Base-by-base conservation (phyloP, 2,797 vertebrate genomes). In the Sciurus carolinensis region DNA sequence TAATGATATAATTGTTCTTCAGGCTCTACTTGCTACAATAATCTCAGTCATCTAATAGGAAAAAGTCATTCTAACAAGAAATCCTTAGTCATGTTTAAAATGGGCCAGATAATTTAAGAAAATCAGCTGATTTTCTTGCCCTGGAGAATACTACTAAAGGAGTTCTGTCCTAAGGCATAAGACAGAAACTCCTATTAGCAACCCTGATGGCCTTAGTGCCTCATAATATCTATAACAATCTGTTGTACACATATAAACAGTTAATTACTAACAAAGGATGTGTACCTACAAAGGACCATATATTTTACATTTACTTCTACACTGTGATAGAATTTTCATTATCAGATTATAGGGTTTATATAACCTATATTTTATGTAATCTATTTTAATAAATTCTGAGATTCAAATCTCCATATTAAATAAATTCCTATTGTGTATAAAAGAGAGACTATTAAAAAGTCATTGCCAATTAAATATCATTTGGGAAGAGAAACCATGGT, bases 61-160 rank as follows among this genome's bases (percentile, higher is more conserved):
- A 93, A 96, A 97, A 94, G 84, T 88, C 57, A 81, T 86, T 90
- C 44, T 33, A 93, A 86, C 50, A 81, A 97, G 91, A 97, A 96
- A 90, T n/a, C 95, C 97, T 98, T 96, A 96, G 96, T 98, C 97
- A 97, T 97, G 95, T 96, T 97, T 94, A 96, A 98, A 98, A 97
- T 97, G 94, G 97, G 97, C 91, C 97, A 97, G 97, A 95, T 97
- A 98, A 98, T 96, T 98, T 97, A 95, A 94, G 97, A 95, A 93
- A 96, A 87, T 96, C 95, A 95, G 96, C 96, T 96, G 96, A 95
- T 73, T 94, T 91, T 89, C 73, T 83, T 95, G 62, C 94, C 82
- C 93, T 64, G 18, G 96, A 96, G 94, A 96, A 82, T 79, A 85
- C 67, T 81, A 54, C 89, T 77, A 1, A 82, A 94, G n/a, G 57